A percentile compares a stretch with the other conserved stretches of the same genome.
phyloP scores from a whole-genome alignment of 2,113 vertebrate species.

The Okapia johnstoni region DNA sequence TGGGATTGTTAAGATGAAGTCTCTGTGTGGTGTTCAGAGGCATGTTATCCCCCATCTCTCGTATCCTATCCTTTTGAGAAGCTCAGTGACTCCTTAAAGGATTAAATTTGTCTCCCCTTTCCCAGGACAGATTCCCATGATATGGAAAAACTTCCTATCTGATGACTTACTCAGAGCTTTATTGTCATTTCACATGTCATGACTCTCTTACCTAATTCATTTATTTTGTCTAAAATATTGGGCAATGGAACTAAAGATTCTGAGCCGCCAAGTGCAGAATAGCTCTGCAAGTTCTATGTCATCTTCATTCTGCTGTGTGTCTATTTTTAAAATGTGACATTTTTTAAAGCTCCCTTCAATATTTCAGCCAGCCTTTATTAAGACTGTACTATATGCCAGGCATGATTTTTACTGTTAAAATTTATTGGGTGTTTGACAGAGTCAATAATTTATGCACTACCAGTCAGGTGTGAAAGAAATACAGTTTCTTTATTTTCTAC shows the following conservation, averaged over 20 bases:
- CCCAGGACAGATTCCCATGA: neutral
- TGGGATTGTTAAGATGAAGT: neutral
- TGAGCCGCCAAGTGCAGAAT: neutral
- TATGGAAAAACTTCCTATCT: neutral
- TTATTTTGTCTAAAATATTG: neutral
- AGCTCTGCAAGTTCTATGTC: neutral
- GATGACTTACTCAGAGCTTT: neutral
- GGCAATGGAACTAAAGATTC: neutral
- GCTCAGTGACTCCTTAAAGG: neutral
- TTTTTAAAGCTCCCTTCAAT: neutral
- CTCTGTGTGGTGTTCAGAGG: neutral
- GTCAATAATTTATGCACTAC: neutral
- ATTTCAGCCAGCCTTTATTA: conserved; percentile 1
- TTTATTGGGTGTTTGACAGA: neutral
- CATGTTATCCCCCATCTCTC: neutral
- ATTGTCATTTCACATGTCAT: neutral
- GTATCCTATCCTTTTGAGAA: neutral
- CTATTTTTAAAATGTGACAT: neutral
- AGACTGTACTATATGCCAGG: neutral
- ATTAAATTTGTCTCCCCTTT: neutral
- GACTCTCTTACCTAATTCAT: neutral
- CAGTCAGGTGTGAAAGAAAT: neutral
- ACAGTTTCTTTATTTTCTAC: conserved; percentile 25
- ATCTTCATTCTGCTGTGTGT: neutral
- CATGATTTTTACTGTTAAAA: conserved; percentile 22